Percentiles rank a stretch among this genome's conserved stretches.
Evolutionary conservation across 1,140 invertebrate genomes (phyloP).

Genomic region (Diachasma alloeum): DNA sequence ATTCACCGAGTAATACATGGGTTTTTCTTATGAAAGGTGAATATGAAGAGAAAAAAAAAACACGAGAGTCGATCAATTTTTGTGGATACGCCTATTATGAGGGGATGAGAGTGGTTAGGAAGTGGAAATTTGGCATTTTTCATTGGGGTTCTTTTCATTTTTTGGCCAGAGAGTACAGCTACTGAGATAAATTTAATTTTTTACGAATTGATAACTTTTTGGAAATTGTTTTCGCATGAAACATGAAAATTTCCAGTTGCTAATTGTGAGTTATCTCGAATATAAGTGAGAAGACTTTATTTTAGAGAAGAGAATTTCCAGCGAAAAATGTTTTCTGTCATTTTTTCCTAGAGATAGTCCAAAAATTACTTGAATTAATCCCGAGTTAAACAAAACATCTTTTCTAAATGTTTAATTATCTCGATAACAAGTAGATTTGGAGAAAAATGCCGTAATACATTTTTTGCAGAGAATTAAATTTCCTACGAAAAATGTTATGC

Average conservation of each 20-base stretch:
- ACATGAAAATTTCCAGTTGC: not conserved
- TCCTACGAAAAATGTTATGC: too few relatives aligned
- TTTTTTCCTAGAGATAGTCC: too few relatives aligned
- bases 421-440: too few relatives aligned
- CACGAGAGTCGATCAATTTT: slow-evolving; percentile 21
- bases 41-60: slow-evolving; percentile 25
- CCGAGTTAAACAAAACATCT: too few relatives aligned
- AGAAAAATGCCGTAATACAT: too few relatives aligned
- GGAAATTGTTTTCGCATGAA: not conserved
- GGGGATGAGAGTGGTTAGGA: not conserved
- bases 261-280: too few relatives aligned
- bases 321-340: too few relatives aligned
- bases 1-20: slow-evolving; percentile 69
- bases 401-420: too few relatives aligned
- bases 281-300: too few relatives aligned
- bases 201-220: not conserved
- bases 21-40: slow-evolving; percentile 73
- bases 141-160: not conserved
- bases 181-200: not conserved
- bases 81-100: not conserved
- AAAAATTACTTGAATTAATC: too few relatives aligned
- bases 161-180: not conserved
- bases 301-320: too few relatives aligned
- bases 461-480: too few relatives aligned
- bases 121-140: not conserved